Conservation (phyloP, 2,113 vertebrate species). For the Cyanocitta stelleri region DNA sequence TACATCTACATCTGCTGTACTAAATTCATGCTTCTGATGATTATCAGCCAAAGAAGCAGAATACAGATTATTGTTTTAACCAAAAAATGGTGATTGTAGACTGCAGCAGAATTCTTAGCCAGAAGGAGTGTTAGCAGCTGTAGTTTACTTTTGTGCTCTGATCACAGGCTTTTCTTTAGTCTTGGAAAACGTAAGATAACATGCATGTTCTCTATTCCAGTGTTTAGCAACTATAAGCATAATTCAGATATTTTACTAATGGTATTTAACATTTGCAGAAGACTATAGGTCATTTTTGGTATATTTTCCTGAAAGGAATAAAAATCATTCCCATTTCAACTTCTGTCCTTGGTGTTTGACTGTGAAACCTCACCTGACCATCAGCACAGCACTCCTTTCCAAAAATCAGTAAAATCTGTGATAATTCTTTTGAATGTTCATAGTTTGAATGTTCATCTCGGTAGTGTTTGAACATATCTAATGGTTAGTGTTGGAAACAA, state of each 20-base stretch:
- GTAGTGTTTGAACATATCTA: not conserved
- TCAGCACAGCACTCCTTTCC: not conserved
- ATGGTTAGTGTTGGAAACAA: not conserved
- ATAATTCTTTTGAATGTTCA: not conserved
- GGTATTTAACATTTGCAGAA: not conserved
- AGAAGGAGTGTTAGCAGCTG: not conserved
- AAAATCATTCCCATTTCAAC: not conserved
- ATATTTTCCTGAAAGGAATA: not conserved
- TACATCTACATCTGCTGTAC: not conserved
- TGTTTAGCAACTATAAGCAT: not conserved
- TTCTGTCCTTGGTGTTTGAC: not conserved
- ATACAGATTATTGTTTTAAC: not conserved
- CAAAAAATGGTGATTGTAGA: not conserved
- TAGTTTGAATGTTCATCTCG: not conserved
- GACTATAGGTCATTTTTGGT: not conserved
- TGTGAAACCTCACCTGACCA: not conserved
- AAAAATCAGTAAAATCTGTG: not conserved
- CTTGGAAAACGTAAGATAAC: not conserved
- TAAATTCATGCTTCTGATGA: not conserved
- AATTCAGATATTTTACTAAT: not conserved
- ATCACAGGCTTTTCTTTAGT: rapidly evolving
- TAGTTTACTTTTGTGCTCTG: not conserved
- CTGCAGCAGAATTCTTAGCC: not conserved
- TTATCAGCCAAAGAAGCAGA: not conserved
- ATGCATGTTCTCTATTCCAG: not conserved